Conservation (phyloP, 2,888 invertebrate genomes). For the Spodoptera picta region DNA sequence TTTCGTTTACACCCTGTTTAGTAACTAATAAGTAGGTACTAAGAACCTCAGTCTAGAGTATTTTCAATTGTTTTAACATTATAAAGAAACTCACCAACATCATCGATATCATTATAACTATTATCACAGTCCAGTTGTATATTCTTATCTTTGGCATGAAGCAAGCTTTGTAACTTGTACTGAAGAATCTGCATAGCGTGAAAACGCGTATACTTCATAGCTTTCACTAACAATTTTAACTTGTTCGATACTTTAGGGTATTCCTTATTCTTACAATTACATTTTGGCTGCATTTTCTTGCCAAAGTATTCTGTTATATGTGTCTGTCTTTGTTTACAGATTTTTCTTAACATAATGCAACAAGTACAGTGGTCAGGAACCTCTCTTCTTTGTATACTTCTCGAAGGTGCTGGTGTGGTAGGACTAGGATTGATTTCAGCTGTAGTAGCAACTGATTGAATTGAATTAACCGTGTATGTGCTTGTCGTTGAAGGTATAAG, state of each 20-base stretch:
- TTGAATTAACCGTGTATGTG: constrained; percentile 59
- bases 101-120: constrained; percentile 46
- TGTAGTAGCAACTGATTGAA: constrained; percentile 54
- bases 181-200: constrained; percentile 59
- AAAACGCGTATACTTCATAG: constrained; percentile 62
- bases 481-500: constrained; percentile 63
- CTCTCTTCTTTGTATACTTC: constrained; percentile 7
- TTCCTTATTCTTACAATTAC: constrained; percentile 68
- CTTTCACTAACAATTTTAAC: constrained; percentile 69
- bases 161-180: constrained; percentile 50
- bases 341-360: constrained; percentile 70
- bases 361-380: constrained; percentile 71
- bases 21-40: no score
- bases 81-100: constrained; percentile 65
- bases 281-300: constrained; percentile 50
- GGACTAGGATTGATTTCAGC: constrained; percentile 17
- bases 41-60: no score
- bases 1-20: no score
- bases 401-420: background rate
- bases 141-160: constrained; percentile 4
- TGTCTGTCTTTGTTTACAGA: constrained; percentile 68
- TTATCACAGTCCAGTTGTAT: constrained; percentile 18
- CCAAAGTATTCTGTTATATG: constrained; percentile 76
- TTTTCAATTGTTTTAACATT: no score
- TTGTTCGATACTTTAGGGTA: constrained; percentile 73